Evolutionary conservation across 2,888 invertebrate genomes (phyloP), one percentile per base, ranked within the genome.

Genomic region (Gymnosoma rotundatum): DNA sequence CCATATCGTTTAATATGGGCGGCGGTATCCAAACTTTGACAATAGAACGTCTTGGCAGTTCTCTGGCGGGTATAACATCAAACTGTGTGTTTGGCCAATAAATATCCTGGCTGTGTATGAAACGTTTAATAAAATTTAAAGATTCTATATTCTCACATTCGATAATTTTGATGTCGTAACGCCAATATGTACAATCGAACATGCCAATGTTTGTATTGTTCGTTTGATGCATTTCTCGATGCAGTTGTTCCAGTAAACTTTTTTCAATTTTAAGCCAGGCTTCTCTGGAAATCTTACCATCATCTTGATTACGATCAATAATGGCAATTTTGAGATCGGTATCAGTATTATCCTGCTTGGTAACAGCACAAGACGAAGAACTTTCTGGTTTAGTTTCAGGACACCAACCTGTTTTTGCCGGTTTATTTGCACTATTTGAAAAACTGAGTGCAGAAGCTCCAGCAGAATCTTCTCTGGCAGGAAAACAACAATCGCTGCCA

Each of bases 1-100:
- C 20, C 1, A 14, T 20, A 36, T 72, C 72, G 0, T 72, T 36
- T n/a, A 21, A 36, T 36, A 21, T 32, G 20, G 32, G 50, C 16
- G 60, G 72, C 7, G 72, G 72, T 72, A 72, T 60, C 21, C 21
- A 72, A 61, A 72, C 60, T 36, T 38, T 36, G 16, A 61, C 58
- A 32, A 45, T 25, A 1, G 58, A 16, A 16, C 60, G 60, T 6
- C 3, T 20, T 16, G 48, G 72, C 12, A 72, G 20, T 5, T 72
- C 72, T 0, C 16, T 72, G 16, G 36, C 32, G 6, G 36, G 36
- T 60, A 72, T 50, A 16, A 36, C 48, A 18, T 72, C 72, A 7
- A 36, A 72, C 7, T n/a, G n/a, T 5, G 56, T 6, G 9, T 50
- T 20, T 5, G 42, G 64, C 16, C n/a, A 50, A 14, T 8, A 42